Evolutionary conservation across 2,113 vertebrate genomes (phyloP).

Genomic region (Aplodontia rufa): DNA sequence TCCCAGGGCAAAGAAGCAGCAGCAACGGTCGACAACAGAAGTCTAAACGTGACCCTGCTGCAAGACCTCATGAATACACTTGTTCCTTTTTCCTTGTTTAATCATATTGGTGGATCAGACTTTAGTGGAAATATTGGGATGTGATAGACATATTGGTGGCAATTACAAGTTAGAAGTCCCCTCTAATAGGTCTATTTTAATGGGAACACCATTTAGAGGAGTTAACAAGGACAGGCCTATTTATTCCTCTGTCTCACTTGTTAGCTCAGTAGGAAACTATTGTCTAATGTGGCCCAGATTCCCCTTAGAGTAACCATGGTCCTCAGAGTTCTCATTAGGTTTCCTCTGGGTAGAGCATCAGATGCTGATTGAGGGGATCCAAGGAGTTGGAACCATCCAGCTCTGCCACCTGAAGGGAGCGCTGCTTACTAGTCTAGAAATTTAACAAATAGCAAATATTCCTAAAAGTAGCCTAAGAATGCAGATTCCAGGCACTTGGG

Average conservation of each 20-base stretch:
- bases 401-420: not conserved
- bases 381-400: not conserved
- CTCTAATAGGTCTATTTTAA: not conserved
- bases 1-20: not conserved
- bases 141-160: not conserved
- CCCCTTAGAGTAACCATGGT: not conserved
- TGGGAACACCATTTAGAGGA: not conserved
- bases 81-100: not conserved
- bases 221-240: not conserved
- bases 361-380: not conserved
- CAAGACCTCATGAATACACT: not conserved
- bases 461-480: not conserved
- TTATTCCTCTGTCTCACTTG: conserved; percentile 39
- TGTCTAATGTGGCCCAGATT: not conserved
- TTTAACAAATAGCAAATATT: not conserved
- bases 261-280: conserved; percentile 33
- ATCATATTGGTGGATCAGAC: not conserved
- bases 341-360: not conserved
- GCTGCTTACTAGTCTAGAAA: not conserved
- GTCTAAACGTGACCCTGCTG: not conserved
- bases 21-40: not conserved
- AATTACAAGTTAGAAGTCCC: not conserved
- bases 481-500: not conserved
- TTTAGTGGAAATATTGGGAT: not conserved
- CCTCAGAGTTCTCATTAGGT: not conserved